Percentiles rank a stretch among this genome's conserved stretches.
These are phyloP conservation scores for Parazoanthus darwini DNA, from an alignment of 92 coral and sea anemone genomes.

Conservation along the genomic window DNA sequence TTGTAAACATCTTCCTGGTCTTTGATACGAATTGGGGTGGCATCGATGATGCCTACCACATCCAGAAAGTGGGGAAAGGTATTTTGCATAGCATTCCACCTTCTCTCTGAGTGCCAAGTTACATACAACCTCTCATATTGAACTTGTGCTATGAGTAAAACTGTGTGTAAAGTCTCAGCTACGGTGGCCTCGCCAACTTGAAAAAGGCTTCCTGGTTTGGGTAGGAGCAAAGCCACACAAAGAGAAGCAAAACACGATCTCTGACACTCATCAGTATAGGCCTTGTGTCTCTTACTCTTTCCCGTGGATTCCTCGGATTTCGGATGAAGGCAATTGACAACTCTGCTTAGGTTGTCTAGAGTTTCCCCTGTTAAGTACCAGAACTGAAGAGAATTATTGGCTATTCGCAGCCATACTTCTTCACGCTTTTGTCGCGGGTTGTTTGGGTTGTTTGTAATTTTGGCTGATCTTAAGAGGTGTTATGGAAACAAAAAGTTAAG, in stretches of 20 bases:
- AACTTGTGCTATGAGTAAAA: conserved; percentile 28
- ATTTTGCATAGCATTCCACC: conserved; percentile 45
- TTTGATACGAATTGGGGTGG: conserved; percentile 51
- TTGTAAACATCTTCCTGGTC: conserved; percentile 43
- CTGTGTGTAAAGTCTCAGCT: conserved; percentile 43
- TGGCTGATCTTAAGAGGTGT: conserved; percentile 28
- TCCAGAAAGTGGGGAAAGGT: conserved; percentile 38
- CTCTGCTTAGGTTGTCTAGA: conserved; percentile 38
- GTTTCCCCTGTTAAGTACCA: conserved; percentile 55
- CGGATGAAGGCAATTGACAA: conserved; percentile 39
- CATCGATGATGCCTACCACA: conserved; percentile 48
- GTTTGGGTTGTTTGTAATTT: conserved; percentile 20
- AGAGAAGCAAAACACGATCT: conserved; percentile 50
- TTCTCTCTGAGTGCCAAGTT: conserved; percentile 38
- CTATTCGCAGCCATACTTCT: conserved; percentile 41
- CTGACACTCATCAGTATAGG: conserved; percentile 38
- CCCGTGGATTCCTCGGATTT: conserved; percentile 47
- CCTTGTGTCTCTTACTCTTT: conserved; percentile 40
- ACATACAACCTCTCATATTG: conserved; percentile 44
- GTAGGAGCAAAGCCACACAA: conserved; percentile 52
- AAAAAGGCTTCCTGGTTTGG: conserved; percentile 33
- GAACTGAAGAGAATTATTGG: conserved; percentile 26
- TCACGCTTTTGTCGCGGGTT: conserved; percentile 11
- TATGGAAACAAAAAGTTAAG: not conserved
- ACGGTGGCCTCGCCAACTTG: conserved; percentile 48